Evolutionary conservation across 2,113 vertebrate genomes (phyloP).

Genomic region (Nyctibius bracteatus): DNA sequence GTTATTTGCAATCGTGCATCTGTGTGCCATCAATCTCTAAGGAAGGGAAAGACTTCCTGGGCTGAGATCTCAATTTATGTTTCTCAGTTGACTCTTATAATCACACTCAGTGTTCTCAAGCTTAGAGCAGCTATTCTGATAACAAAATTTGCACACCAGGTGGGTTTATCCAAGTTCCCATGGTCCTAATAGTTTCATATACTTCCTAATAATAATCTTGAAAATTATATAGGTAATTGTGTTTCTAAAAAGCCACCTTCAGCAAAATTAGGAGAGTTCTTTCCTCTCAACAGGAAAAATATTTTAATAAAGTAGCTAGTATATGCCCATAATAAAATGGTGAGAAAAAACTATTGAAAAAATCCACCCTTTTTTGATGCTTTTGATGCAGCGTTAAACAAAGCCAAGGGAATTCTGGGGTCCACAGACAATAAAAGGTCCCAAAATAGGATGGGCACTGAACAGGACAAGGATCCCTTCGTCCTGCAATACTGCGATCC

Average conservation of each 20-base stretch:
- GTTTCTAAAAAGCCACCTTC: constrained; percentile 3
- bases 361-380: background rate
- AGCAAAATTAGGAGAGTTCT: background rate
- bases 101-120: background rate
- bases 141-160: constrained; percentile 34
- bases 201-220: background rate
- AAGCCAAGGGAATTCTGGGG: background rate
- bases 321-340: background rate
- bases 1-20: constrained; percentile 1
- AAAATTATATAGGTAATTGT: background rate
- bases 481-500: background rate
- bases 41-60: background rate
- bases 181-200: constrained; percentile 4
- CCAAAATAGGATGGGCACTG: background rate
- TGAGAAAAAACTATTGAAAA: background rate
- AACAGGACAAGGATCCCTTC: background rate
- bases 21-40: constrained; percentile 29
- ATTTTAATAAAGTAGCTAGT: background rate
- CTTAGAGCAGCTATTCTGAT: background rate
- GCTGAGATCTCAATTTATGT: constrained; percentile 36
- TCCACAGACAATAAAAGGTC: background rate
- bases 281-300: background rate
- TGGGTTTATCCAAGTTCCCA: constrained; percentile 25
- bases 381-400: background rate
- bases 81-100: constrained; percentile 42